Conservation (phyloP, 2,888 invertebrate species). For the Cetonia aurata region DNA sequence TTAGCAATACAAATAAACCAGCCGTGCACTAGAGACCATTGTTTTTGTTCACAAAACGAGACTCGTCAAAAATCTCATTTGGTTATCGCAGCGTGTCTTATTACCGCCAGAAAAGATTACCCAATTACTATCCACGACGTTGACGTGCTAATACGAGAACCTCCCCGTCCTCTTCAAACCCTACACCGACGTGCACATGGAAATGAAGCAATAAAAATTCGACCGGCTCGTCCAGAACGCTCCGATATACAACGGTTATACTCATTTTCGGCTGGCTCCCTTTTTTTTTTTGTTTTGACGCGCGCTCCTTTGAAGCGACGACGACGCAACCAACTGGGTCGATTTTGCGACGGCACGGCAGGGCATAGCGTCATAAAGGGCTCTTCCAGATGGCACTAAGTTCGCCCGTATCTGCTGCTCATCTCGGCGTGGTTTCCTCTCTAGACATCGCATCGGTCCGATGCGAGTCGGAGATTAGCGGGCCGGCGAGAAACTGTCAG, state of each 20-base stretch:
- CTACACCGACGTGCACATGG: too few species aligned
- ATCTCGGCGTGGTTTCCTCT: conserved; percentile 44
- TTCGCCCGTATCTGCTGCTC: conserved; percentile 39
- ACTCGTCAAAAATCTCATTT: too few species aligned
- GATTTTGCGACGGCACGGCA: not conserved
- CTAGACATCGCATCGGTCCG: conserved; percentile 12
- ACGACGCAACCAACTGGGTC: not conserved
- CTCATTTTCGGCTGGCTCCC: not conserved
- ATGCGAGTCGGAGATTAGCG: conserved; percentile 45
- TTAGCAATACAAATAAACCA: too few species aligned
- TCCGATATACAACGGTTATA: not conserved
- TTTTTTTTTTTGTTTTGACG: not conserved
- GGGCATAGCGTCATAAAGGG: conserved; percentile 23
- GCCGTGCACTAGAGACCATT: too few species aligned
- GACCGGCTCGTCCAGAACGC: not conserved
- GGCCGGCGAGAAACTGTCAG: conserved; percentile 33
- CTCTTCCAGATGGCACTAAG: conserved; percentile 30
- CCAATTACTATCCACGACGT: too few species aligned
- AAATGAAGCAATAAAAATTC: conserved; percentile 19
- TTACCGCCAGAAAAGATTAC: too few species aligned
- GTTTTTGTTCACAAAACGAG: too few species aligned
- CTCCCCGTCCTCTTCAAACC: too few species aligned
- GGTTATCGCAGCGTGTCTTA: too few species aligned
- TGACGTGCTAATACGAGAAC: too few species aligned
- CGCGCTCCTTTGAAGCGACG: not conserved